Evolutionary conservation across 1,140 invertebrate genomes (phyloP), one percentile per base, ranked within the genome.

Genomic region (Lucilia sericata): DNA sequence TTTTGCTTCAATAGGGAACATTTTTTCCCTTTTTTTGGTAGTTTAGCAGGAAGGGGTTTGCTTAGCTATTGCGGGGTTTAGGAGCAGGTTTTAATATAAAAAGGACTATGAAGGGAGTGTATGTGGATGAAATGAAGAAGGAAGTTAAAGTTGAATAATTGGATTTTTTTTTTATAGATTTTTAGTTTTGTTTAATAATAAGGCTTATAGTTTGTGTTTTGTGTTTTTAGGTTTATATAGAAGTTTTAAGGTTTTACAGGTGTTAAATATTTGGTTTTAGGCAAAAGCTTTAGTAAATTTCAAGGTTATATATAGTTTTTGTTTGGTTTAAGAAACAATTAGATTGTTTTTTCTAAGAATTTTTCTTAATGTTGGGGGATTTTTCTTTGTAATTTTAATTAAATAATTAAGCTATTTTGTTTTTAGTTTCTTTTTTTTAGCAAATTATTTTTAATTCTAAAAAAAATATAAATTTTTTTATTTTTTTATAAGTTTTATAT

Each of bases 131-230:
- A 8, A 70, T 70, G 5, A 70, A 70, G 19, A 4, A 70, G 60
- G 60, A 70, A 70, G 60, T 70, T 70, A 70, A 70, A 70, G 60
- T 70, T 70, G 60, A 70, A 21, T 21, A 21, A 21, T 21, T 36
- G 8, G 36, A 36, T 36, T 36, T 36, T 4, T 4, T 74, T 74
- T 74, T 74, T 74, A n/a, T 74, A 74, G 13, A 13, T 60, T 60
- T 4, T 4, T 60, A 13, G 12, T 13, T 60, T 13, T 60, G 9
- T 60, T 2, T 14, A 13, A 60, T 60, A 60, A 13, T 70, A 70
- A 70, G 60, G 60, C 60, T 70, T 70, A 70, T 70, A 70, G 60
- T 70, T 70, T n/a, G n/a, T n/a, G n/a, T n/a, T n/a, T n/a, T n/a
- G n/a, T n/a, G n/a, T n/a, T n/a, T n/a, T n/a, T n/a, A n/a, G n/a